Percentiles rank a stretch among this genome's conserved stretches.
phyloP scores from a whole-genome alignment of 2,797 vertebrate species.

The Rhynchonycteris naso region DNA sequence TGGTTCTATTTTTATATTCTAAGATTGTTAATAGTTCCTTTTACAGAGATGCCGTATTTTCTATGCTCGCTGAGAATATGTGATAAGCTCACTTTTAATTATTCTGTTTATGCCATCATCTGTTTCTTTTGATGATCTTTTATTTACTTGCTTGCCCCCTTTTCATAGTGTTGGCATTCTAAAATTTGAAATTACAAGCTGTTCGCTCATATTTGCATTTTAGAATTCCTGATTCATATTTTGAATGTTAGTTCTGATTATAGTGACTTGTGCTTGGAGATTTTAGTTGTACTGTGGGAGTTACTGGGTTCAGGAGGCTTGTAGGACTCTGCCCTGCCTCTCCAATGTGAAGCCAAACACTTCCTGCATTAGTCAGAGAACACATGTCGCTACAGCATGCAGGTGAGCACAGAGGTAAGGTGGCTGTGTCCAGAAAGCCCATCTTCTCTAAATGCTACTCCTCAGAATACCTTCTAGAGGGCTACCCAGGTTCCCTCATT shows the following conservation, averaged over 20 bases:
- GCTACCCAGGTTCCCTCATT: fast-evolving
- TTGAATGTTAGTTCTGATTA: neutral
- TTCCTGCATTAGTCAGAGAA: neutral
- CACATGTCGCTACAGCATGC: fast-evolving
- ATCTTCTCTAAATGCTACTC: neutral
- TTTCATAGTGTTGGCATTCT: neutral
- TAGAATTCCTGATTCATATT: neutral
- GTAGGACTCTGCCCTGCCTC: neutral
- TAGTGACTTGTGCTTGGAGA: neutral
- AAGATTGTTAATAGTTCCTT: neutral
- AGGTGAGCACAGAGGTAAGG: neutral
- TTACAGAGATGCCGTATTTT: neutral
- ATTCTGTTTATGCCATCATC: neutral
- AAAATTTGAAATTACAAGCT: neutral
- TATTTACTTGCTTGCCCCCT: neutral
- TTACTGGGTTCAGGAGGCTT: neutral
- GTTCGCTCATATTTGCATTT: neutral
- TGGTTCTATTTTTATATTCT: neutral
- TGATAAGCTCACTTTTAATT: neutral
- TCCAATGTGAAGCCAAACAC: neutral
- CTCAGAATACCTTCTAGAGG: neutral
- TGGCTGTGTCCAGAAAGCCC: neutral
- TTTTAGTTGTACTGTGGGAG: neutral
- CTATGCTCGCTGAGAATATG: neutral
- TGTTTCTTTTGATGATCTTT: neutral